Evolutionary conservation across 2,113 vertebrate genomes (phyloP), one percentile per base, ranked within the genome.

Genomic region (Halcyon malimbica): DNA sequence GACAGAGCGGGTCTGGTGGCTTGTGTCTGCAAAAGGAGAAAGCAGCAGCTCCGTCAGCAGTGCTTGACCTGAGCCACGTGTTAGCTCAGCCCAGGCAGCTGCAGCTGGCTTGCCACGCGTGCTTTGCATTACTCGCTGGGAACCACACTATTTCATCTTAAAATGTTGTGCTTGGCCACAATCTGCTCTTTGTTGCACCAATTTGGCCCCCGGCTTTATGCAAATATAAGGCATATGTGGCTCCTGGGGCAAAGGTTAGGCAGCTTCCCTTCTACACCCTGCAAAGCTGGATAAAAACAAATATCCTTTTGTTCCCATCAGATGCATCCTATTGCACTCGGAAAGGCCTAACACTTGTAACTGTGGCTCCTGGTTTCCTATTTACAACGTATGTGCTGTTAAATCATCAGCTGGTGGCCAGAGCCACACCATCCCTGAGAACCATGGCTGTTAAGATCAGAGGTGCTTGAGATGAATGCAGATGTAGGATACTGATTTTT

Each of bases 1-100:
- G 97, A 99, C 98, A 1, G 98, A 97, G 95, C 99, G 99, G 63
- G 98, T 92, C 60, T 98, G 99, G 64, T 99, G 98, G 97, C 98
- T 98, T 12, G 98, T 97, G 90, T 99, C 99, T 99, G 97, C 31
- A 23, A 81, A 64, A 90, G 68, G 94, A 95, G 48, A 92, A 79
- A 69, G 75, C 37, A 44, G 16, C 2, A 2, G 65, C 33, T 9
- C 24, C 0, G 2, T 97, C 78, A 97, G 79, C 5, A 42, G 57
- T 11, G 39, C 28, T 13, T 16, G 33, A 69, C 50, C n/a, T 0
- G 3, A 42, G 51, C 11, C 19, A 4, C 0, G 7, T 1, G 3
- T 17, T 16, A 23, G 37, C 10, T 57, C 41, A 35, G 60, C 24
- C 50, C 5, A 1, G 39, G 69, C 37, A 59, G 46, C 50, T 16